Base-by-base conservation (phyloP, 2,113 vertebrate genomes). In the Chloroceryle aenea region DNA sequence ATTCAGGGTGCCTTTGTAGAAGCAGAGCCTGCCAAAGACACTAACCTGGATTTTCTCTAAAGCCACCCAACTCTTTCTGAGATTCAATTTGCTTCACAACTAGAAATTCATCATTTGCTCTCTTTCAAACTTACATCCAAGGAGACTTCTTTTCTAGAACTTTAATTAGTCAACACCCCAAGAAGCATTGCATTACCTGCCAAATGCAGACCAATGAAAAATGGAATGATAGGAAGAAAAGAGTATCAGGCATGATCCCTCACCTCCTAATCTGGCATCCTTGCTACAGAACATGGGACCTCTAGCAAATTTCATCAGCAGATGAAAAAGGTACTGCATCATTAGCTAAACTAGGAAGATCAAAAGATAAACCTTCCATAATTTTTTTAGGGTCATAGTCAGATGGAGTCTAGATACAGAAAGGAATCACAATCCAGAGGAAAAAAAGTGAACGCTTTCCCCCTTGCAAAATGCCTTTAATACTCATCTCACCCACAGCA, bases 31-130 rank as follows among this genome's bases (percentile, higher is more conserved):
- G 52, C 48, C 43, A 74, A 90, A 91, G 61, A 85, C 14, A 67
- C 53, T 83, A 76, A 73, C 42, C n/a, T 80, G 71, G 53, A 92
- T 94, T 93, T 90, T 94, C 66, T 85, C 59, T 91, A 95, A 95
- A 89, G 32, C 85, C 80, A 87, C 48, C 21, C 50, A 76, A 17
- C n/a, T 19, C 32, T 36, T 80, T 66, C 66, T 75, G 68, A 87
- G 74, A 85, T 32, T 73, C 40, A 72, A 52, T 74, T 87, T 7
- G 0, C 29, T 66, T 85, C 81, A 68, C 63, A 79, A 73, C 14
- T 59, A 56, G 29, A 85, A 84, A 94, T 23, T 47, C 47, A 73
- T 48, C 38, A 34, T 68, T 77, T 93, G 36, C 2, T 22, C 36
- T 81, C 81, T 93, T 93, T 48, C 55, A 67, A 66, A 63, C 22